Evolutionary conservation across 2,113 vertebrate genomes (phyloP).

Genomic region (Nibea albiflora): DNA sequence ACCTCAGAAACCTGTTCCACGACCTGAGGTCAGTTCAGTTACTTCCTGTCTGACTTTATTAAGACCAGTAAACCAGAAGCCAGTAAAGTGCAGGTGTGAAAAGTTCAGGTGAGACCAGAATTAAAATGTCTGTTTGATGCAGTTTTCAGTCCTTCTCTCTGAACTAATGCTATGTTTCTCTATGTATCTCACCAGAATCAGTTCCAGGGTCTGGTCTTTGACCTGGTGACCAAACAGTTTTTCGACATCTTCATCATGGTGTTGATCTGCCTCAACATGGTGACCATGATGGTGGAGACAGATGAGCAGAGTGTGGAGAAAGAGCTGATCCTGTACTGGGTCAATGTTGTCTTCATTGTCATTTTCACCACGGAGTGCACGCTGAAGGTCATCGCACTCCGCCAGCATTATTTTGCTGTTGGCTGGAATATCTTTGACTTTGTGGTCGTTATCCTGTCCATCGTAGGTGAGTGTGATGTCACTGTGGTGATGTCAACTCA

Average conservation of each 20-base stretch:
- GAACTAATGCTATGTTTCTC: neutral
- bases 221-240: conserved; percentile 90
- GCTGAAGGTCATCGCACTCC: conserved; percentile 91
- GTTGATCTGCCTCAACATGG: conserved; percentile 97
- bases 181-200: conserved; percentile 51
- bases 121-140: neutral
- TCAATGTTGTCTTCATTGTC: conserved; percentile 93
- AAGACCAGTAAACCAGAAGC: neutral
- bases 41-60: neutral
- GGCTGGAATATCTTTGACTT: conserved; percentile 99
- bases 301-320: conserved; percentile 90
- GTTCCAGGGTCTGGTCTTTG: conserved; percentile 87
- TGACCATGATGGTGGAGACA: conserved; percentile 99
- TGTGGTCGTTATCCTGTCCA: conserved; percentile 95
- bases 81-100: neutral
- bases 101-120: neutral
- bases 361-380: conserved; percentile 91
- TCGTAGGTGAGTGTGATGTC: conserved; percentile 84
- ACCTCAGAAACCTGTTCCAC: conserved; percentile 94
- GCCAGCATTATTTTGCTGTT: conserved; percentile 90
- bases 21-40: conserved; percentile 86
- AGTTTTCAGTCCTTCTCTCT: neutral
- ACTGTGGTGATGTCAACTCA: neutral
- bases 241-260: conserved; percentile 97
- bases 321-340: conserved; percentile 86